Evolutionary conservation across 2,113 vertebrate genomes (phyloP).

Genomic region (Megalops atlanticus): DNA sequence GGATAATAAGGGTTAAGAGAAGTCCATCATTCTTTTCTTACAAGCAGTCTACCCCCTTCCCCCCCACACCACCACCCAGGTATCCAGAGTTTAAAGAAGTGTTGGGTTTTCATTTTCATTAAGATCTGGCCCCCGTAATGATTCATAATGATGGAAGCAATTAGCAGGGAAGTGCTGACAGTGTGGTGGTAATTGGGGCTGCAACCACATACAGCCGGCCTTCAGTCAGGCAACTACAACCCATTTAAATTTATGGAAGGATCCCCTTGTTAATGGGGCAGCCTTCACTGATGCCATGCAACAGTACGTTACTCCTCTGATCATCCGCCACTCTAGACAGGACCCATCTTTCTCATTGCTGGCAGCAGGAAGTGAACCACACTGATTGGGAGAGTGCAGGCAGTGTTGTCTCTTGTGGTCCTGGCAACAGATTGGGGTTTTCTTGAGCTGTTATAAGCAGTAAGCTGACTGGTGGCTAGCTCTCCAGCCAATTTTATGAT

Average conservation of each 20-base stretch:
- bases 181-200: slow-evolving; percentile 62
- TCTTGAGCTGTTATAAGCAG: no score
- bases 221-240: no score
- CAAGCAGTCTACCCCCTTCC: no score
- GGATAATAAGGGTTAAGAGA: slow-evolving; percentile 63
- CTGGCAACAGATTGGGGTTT: no score
- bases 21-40: slow-evolving; percentile 62
- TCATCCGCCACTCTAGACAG: no score
- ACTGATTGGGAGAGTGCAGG: no score
- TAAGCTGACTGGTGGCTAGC: no score
- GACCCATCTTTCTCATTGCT: no score
- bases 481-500: no score
- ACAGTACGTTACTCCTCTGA: not conserved
- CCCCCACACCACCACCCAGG: slow-evolving; percentile 52
- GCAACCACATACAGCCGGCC: slow-evolving; percentile 58
- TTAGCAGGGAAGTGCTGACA: slow-evolving; percentile 69
- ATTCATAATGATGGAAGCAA: slow-evolving; percentile 71
- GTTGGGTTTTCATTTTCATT: slow-evolving; percentile 60
- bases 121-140: slow-evolving; percentile 59
- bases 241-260: slow-evolving; percentile 58
- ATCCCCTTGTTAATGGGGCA: slow-evolving; percentile 39
- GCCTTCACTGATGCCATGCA: not conserved
- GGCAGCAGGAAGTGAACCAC: no score
- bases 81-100: slow-evolving; percentile 51
- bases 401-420: no score